phyloP scores from a whole-genome alignment of 1,140 invertebrate genomes.

The Pogonomyrmex californicus region DNA sequence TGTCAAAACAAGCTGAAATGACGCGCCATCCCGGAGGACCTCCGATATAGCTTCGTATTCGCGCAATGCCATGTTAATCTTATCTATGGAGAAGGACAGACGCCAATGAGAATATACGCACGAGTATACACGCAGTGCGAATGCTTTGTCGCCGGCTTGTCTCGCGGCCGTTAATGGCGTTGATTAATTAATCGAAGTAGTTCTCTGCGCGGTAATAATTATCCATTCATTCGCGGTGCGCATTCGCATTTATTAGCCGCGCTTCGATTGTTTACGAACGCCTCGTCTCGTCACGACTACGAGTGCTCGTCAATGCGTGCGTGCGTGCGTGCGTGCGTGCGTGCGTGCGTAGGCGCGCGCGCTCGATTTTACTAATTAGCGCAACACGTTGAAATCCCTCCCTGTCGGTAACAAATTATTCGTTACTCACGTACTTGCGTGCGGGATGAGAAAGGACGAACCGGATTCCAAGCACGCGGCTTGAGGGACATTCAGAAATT shows the following conservation, averaged over 20 bases:
- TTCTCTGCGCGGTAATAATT: conserved; percentile 76
- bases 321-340: too few relatives aligned
- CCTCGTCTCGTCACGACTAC: conserved; percentile 66
- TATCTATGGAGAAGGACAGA: neutral
- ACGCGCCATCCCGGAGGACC: conserved; percentile 7
- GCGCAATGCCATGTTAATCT: conserved; percentile 8
- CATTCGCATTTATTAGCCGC: conserved; percentile 69
- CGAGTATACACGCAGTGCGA: neutral
- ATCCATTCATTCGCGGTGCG: conserved; percentile 74
- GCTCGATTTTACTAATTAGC: conserved; percentile 74
- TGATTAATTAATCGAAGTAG: conserved; percentile 76
- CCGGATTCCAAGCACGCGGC: conserved; percentile 7
- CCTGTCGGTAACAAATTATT: conserved; percentile 46
- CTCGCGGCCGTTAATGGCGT: conserved; percentile 35
- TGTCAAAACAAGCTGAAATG: conserved; percentile 55
- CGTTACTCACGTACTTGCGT: conserved; percentile 2
- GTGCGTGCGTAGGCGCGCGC: neutral
- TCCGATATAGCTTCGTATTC: neutral
- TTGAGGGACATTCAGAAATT: conserved; percentile 30
- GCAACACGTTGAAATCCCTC: conserved; percentile 60
- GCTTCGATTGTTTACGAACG: conserved; percentile 70
- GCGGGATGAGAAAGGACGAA: neutral
- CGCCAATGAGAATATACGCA: too few relatives aligned
- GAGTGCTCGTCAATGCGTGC: conserved; percentile 20
- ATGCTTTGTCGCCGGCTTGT: neutral